Base-by-base conservation (phyloP, 2,113 vertebrate genomes). In the Coracopsis vasa region DNA sequence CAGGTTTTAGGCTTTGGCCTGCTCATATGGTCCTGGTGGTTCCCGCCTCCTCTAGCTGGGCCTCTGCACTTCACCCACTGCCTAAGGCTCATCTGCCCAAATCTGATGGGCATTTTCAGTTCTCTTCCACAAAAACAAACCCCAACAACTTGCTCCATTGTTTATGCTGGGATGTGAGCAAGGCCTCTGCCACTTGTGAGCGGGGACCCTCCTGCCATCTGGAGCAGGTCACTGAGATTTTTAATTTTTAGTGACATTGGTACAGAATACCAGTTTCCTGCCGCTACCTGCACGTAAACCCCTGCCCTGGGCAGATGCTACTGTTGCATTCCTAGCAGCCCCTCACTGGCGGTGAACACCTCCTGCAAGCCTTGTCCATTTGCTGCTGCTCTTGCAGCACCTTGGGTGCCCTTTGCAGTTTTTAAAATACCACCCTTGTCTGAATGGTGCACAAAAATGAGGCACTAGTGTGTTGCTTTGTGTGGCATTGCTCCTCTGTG, bases 251-350 rank as follows among this genome's bases (percentile, higher is more conserved):
- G 72, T 44, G 60, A 6, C 28, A 12, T 28, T 58, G 33, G 44
- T 67, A 74, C 23, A 60, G 54, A 75, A 50, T 2, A 2, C 2
- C 27, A 2, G 29, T 24, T 81, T 61, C 66, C 61, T 25, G 17
- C 39, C 21, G 1, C 35, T 2, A 1, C 28, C 33, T 3, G 9
- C 44, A 24, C 0, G 1, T 24, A 15, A n/a, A 1, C 42, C 19
- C 33, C 44, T 7, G 1, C 25, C 79, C n/a, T 0, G 5, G 50
- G 54, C 37, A 80, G 39, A 42, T 0, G 5, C 50, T 0, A 5
- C 54, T 1, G 0, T 21, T 1, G 1, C 54, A 60, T 45, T 61
- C 29, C 42, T 3, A 20, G 45, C 45, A 73, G 60, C 16, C 33
- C 39, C 4, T 2, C 0, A 1, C 66, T 15, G 33, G 12, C 80